phyloP scores from a whole-genome alignment of 2,888 invertebrate species.

The Campoplex capitator region DNA sequence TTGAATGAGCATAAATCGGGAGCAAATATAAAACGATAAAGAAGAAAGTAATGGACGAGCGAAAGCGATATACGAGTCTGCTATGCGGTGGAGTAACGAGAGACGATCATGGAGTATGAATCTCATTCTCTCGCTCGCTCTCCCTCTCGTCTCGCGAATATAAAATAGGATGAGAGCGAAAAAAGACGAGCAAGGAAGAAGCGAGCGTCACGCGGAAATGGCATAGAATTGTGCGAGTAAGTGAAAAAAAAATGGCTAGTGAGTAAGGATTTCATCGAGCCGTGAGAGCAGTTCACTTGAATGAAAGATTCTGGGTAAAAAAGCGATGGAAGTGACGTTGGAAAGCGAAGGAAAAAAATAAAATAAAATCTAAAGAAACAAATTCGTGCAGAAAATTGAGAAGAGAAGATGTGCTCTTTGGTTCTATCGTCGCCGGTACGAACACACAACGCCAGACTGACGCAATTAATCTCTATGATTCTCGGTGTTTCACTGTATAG shows the following conservation, averaged over 20 bases:
- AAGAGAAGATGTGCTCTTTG: constrained; percentile 38
- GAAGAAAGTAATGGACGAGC: constrained; percentile 36
- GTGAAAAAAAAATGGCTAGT: constrained; percentile 45
- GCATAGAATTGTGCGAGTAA: constrained; percentile 33
- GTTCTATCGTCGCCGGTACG: constrained; percentile 37
- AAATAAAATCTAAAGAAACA: constrained; percentile 41
- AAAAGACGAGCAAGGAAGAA: constrained; percentile 22
- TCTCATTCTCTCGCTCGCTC: not conserved
- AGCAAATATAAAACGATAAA: constrained; percentile 29
- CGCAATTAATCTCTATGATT: constrained; percentile 72
- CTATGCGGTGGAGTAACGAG: constrained; percentile 61
- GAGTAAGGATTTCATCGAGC: constrained; percentile 55
- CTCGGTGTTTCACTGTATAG: constrained; percentile 32
- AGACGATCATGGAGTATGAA: constrained; percentile 35
- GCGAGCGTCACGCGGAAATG: constrained; percentile 32
- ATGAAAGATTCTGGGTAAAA: constrained; percentile 40
- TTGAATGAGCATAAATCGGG: constrained; percentile 26
- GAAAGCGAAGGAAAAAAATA: constrained; percentile 19
- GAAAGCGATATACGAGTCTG: constrained; percentile 53
- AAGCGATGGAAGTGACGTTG: constrained; percentile 24
- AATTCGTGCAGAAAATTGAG: constrained; percentile 20
- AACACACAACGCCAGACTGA: constrained; percentile 57
- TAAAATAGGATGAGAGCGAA: constrained; percentile 20
- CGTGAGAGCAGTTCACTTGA: constrained; percentile 42
- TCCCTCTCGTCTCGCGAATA: constrained; percentile 28